Conservation (phyloP, 2,888 invertebrate genomes). For the Drosophila imparisetae region DNA sequence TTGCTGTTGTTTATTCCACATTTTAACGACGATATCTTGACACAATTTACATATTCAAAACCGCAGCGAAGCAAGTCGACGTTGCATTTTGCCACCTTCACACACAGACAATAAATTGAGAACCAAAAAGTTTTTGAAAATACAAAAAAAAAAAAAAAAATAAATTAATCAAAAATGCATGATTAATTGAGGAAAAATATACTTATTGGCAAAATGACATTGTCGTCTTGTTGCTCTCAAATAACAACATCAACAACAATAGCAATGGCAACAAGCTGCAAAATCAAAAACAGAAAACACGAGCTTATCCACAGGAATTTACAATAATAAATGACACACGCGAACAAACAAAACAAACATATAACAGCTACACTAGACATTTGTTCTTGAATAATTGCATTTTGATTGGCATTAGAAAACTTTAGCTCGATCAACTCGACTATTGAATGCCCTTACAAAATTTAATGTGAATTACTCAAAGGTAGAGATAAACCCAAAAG, state of each 20-base stretch:
- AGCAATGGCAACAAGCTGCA: neutral
- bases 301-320: neutral
- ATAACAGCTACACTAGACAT: neutral
- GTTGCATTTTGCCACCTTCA: constrained; percentile 14
- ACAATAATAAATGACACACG: neutral
- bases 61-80: neutral
- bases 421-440: neutral
- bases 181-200: neutral
- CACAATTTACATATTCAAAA: neutral
- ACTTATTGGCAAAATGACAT: constrained; percentile 8
- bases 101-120: constrained; percentile 56
- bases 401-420: neutral
- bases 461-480: neutral
- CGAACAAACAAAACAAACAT: neutral
- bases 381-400: neutral
- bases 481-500: neutral
- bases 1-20: neutral
- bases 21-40: neutral
- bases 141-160: neutral
- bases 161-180: neutral
- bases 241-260: neutral
- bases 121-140: neutral
- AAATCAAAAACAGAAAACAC: neutral
- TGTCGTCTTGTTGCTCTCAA: neutral
- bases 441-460: neutral